Conservation (phyloP, 1,140 invertebrate species). For the Potamilus streckersoni region DNA sequence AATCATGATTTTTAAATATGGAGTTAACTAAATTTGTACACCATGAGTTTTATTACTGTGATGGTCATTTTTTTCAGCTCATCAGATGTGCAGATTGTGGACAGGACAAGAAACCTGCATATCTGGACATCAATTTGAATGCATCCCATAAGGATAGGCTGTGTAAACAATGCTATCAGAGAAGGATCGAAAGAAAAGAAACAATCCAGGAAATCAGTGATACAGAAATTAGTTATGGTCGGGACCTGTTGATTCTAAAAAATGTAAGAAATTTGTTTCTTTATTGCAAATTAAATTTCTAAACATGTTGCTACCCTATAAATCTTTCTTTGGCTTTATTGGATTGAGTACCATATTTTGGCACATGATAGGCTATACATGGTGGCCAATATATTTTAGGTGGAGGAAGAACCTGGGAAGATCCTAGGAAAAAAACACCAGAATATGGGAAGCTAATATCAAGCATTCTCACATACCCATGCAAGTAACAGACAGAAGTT, state of each 20-base stretch:
- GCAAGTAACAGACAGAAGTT: no score
- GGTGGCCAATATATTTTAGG: neutral
- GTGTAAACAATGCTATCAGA: constrained; percentile 12
- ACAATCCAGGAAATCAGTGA: constrained; percentile 96
- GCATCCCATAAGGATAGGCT: neutral
- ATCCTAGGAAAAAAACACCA: no score
- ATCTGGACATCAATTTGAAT: neutral
- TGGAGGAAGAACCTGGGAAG: no score
- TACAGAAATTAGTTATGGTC: constrained; percentile 94
- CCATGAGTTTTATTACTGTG: neutral
- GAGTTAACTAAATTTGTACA: no score
- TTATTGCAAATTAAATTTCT: neutral
- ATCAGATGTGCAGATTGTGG: constrained; percentile 18
- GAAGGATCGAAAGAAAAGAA: constrained; percentile 80
- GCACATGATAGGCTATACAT: no score
- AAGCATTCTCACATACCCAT: no score
- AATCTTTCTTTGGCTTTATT: neutral
- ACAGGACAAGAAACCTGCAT: neutral
- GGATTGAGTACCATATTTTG: neutral
- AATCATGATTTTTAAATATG: no score
- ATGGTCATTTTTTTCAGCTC: constrained; percentile 4
- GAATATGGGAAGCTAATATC: no score
- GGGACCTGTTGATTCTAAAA: constrained; percentile 88
- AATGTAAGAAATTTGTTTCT: constrained; percentile 49
- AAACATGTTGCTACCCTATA: neutral